A percentile compares a stretch with the other conserved stretches of the same genome.
Conservation (phyloP, 2,113 vertebrate species). For the Nycticebus coucang region DNA sequence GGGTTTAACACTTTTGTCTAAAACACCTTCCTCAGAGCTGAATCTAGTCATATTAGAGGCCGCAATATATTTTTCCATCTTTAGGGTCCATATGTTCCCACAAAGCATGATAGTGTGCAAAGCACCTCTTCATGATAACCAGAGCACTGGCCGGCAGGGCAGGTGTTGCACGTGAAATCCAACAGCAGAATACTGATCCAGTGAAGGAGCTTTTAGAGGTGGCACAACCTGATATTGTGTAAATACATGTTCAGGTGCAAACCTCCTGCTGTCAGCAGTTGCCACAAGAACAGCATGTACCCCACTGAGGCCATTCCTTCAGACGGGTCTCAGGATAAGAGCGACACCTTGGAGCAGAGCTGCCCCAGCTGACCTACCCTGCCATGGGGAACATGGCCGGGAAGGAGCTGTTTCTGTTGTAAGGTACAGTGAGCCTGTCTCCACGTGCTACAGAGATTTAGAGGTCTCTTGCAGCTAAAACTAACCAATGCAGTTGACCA, state of each 20-base stretch:
- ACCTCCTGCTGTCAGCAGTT: neutral
- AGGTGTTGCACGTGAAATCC: neutral
- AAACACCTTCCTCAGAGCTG: neutral
- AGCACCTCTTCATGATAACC: neutral
- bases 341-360: no score
- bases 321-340: neutral
- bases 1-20: neutral
- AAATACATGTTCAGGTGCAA: no score
- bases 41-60: neutral
- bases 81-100: neutral
- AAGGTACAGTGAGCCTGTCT: neutral
- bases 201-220: neutral
- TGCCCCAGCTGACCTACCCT: neutral
- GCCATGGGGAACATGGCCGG: rapidly evolving
- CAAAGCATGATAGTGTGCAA: neutral
- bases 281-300: neutral
- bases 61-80: neutral
- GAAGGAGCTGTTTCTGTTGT: neutral
- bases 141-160: neutral
- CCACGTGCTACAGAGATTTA: neutral
- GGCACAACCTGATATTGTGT: no score
- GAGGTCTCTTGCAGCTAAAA: neutral
- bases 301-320: neutral
- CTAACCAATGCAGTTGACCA: neutral
- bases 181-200: no score